phyloP scores from a whole-genome alignment of 2,113 vertebrate genomes.

The Mesembrinibis cayennensis region DNA sequence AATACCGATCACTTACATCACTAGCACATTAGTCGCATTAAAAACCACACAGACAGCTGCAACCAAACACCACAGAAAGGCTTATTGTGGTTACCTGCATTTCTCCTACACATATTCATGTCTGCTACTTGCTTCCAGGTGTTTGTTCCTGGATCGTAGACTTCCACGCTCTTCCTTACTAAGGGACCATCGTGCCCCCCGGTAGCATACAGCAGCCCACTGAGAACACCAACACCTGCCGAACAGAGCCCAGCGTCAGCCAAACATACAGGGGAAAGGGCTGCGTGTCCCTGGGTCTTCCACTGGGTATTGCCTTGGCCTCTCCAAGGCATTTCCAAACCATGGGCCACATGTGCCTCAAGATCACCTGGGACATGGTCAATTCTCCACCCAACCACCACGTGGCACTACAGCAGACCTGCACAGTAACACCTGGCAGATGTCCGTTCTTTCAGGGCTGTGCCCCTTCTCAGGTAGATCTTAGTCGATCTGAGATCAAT shows the following conservation, averaged over 20 bases:
- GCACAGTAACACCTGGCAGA: rapidly evolving
- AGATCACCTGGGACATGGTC: background rate
- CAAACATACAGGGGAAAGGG: background rate
- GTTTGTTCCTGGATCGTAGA: slow-evolving; percentile 88
- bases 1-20: background rate
- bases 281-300: background rate
- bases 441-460: background rate
- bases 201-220: slow-evolving; percentile 88
- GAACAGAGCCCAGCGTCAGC: background rate
- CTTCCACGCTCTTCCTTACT: slow-evolving; percentile 96
- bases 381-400: background rate
- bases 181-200: slow-evolving; percentile 94
- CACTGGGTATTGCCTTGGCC: background rate
- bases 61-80: background rate
- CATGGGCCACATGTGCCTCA: rapidly evolving
- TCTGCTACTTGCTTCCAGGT: slow-evolving; percentile 92
- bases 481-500: background rate
- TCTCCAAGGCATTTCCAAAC: background rate
- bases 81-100: slow-evolving; percentile 81
- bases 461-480: background rate
- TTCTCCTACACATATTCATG: slow-evolving; percentile 98
- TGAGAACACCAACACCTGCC: slow-evolving; percentile 91
- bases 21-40: rapidly evolving
- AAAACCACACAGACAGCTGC: background rate
- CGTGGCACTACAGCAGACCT: background rate